Evolutionary conservation across 2,888 invertebrate species (phyloP).

Genomic region (Atherix ibis): DNA sequence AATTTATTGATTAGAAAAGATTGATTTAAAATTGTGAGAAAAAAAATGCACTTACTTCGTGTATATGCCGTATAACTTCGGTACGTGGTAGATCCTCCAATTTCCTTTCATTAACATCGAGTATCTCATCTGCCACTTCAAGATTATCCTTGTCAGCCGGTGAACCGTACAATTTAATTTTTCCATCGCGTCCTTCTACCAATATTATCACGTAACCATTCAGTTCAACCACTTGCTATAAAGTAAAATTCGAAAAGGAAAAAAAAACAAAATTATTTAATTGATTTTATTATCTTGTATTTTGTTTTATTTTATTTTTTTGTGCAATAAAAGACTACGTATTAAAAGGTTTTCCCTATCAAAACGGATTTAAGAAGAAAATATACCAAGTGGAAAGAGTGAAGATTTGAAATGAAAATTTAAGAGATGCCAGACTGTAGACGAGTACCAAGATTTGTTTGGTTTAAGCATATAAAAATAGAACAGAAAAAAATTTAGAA

Average conservation of each 20-base stretch:
- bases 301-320: too few relatives aligned
- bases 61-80: constrained; percentile 87
- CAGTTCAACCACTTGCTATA: constrained; percentile 59
- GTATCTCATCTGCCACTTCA: constrained; percentile 92
- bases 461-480: too few relatives aligned
- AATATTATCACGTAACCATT: constrained; percentile 91
- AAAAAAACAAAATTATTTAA: constrained; percentile 2
- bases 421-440: too few relatives aligned
- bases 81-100: constrained; percentile 82
- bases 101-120: constrained; percentile 89
- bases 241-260: too few relatives aligned
- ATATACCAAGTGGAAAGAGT: too few relatives aligned
- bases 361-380: too few relatives aligned
- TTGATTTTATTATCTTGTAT: not conserved
- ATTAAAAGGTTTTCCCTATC: too few relatives aligned
- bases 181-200: constrained; percentile 85
- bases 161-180: constrained; percentile 84
- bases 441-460: too few relatives aligned
- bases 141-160: constrained; percentile 86
- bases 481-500: too few relatives aligned
- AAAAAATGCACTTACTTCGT: constrained; percentile 56
- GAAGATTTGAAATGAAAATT: too few relatives aligned
- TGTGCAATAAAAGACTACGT: too few relatives aligned
- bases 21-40: not conserved
- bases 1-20: constrained; percentile 2